Evolutionary conservation across 2,888 invertebrate species (phyloP).

Genomic region (Adela reaumurella): DNA sequence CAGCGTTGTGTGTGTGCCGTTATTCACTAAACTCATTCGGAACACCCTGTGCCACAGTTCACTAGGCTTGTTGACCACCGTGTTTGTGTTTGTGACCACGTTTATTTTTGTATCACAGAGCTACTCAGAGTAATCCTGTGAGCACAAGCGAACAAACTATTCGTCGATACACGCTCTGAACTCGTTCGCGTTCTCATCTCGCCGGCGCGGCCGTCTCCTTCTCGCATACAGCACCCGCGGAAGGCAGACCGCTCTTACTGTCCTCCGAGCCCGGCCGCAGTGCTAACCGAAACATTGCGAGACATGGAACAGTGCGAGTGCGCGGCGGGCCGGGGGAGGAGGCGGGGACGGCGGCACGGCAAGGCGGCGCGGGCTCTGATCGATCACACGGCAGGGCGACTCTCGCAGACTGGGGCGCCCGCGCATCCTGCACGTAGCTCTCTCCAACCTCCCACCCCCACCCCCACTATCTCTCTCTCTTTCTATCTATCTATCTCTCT

Average conservation of each 20-base stretch:
- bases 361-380: constrained; percentile 40
- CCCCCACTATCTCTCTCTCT: no score
- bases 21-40: constrained; percentile 31
- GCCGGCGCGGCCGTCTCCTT: constrained; percentile 67
- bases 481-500: no score
- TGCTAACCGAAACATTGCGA: constrained; percentile 46
- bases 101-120: constrained; percentile 51
- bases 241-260: constrained; percentile 60
- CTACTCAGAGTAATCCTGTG: constrained; percentile 43
- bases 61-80: constrained; percentile 48
- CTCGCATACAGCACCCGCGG: constrained; percentile 81
- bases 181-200: constrained; percentile 41
- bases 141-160: constrained; percentile 42
- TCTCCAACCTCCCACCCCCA: constrained; percentile 2
- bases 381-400: constrained; percentile 30
- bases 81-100: constrained; percentile 49
- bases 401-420: neutral
- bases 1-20: constrained; percentile 20
- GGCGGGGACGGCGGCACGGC: constrained; percentile 33
- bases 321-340: constrained; percentile 48
- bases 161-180: constrained; percentile 47
- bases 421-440: constrained; percentile 1
- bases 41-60: constrained; percentile 40
- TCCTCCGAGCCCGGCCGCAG: constrained; percentile 56
- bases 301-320: constrained; percentile 44